A percentile compares a stretch with the other conserved stretches of the same genome.
Evolutionary conservation across 2,888 invertebrate species (phyloP).

Genomic region (Papilio protenor): DNA sequence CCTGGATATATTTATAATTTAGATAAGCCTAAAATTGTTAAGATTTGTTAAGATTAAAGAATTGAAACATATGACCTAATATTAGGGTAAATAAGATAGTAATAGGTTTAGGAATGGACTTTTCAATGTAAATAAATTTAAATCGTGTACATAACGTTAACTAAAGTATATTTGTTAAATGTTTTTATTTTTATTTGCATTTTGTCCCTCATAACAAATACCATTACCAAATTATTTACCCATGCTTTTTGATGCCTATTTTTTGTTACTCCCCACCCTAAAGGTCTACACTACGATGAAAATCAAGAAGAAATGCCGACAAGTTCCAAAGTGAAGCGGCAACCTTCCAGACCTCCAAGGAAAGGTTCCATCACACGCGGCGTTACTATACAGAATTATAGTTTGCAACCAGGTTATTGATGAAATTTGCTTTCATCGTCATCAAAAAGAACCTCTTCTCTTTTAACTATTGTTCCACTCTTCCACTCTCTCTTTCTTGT

Average conservation of each 20-base stretch:
- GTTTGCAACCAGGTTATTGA: slow-evolving; percentile 70
- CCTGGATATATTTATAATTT: neutral
- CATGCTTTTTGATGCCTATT: slow-evolving; percentile 44
- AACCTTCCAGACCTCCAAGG: slow-evolving; percentile 89
- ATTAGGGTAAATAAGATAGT: neutral
- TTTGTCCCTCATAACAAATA: slow-evolving; percentile 45
- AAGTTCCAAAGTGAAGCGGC: slow-evolving; percentile 74
- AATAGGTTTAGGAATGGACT: neutral
- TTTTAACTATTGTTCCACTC: neutral
- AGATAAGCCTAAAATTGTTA: neutral
- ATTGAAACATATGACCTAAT: neutral
- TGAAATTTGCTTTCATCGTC: slow-evolving; percentile 40
- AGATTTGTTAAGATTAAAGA: neutral
- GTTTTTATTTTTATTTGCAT: slow-evolving; percentile 46
- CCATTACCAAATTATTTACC: slow-evolving; percentile 21
- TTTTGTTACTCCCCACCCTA: slow-evolving; percentile 49
- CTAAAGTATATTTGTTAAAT: slow-evolving; percentile 33
- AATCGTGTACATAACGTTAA: slow-evolving; percentile 37
- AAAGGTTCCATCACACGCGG: slow-evolving; percentile 89
- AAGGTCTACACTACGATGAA: slow-evolving; percentile 95
- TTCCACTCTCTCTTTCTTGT: slow-evolving; percentile 1
- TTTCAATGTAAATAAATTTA: slow-evolving; percentile 1
- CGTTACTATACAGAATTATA: slow-evolving; percentile 72
- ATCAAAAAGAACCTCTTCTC: slow-evolving; percentile 25
- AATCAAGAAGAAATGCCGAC: slow-evolving; percentile 75